Conservation (phyloP, 2,888 invertebrate species). For the Dynastes maya region DNA sequence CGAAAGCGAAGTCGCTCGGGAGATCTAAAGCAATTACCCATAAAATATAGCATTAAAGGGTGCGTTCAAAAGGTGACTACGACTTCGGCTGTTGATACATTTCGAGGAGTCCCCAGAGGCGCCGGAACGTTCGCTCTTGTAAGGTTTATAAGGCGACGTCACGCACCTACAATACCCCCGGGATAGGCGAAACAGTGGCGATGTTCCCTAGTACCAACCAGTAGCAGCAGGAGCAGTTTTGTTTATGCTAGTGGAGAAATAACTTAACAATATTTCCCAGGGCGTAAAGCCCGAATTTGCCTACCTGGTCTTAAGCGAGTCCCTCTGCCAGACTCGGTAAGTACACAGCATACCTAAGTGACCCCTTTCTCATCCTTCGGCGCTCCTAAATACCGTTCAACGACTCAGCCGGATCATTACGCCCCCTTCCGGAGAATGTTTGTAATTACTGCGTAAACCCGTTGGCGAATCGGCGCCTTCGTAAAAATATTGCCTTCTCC, state of each 20-base stretch:
- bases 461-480: conserved; percentile 26
- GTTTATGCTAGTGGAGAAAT: conserved; percentile 31
- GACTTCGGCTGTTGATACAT: conserved; percentile 33
- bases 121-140: conserved; percentile 6
- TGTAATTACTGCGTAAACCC: conserved; percentile 26
- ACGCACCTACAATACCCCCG: conserved; percentile 13
- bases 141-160: conserved; percentile 34
- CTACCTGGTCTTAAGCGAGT: background rate
- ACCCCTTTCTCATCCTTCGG: too few relatives aligned
- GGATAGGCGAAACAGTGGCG: background rate
- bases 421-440: conserved; percentile 16
- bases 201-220: background rate
- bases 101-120: conserved; percentile 23
- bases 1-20: conserved; percentile 15
- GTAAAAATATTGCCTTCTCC: conserved; percentile 11
- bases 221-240: conserved; percentile 11
- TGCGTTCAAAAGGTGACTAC: conserved; percentile 40
- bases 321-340: background rate
- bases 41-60: conserved; percentile 40
- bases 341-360: too few relatives aligned
- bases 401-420: conserved; percentile 1
- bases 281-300: conserved; percentile 23
- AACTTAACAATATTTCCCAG: conserved; percentile 8
- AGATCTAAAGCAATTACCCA: conserved; percentile 41
- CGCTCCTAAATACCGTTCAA: too few relatives aligned